Base-by-base conservation (phyloP, 2,888 invertebrate species). In the Drosophila eohydei region DNA sequence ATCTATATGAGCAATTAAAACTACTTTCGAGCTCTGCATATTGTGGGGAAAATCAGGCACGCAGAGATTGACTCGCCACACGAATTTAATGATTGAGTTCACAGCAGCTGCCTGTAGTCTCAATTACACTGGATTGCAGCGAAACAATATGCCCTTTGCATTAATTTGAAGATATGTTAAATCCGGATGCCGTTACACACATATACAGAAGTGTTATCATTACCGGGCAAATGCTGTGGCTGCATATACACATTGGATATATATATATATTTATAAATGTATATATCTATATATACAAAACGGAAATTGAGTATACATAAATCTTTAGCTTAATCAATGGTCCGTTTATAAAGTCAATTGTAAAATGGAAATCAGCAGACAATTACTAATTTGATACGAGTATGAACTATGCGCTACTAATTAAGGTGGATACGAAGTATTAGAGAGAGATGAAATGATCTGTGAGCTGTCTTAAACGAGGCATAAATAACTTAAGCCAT, bases 281-380 rank as follows among this genome's bases (percentile, higher is more conserved):
- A 14, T 14, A 28, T 30, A 28, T 28, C 8, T 30, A 30, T 5
- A 48, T 30, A 5, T 30, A 21, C n/a, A 40, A 1, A n/a, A 8
- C 38, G 54, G 43, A 65, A 68, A 65, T 71, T n/a, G 57, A 60
- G 60, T 68, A 54, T 32, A 61, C 41, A 61, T 74, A 71, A 80
- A 71, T 74, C 52, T 65, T 34, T 69, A 46, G 40, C 52, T 63
- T 71, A 58, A 71, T 70, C 60, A 68, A 32, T 32, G 64, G 9
- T 12, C 32, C 11, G 36, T 26, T 40, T 46, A 57, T 44, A 66
- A 44, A 63, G 50, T 34, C 54, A 66, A 61, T 57, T 40, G 40
- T n/a, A 16, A 44, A n/a, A 34, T 55, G 58, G n/a, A 43, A 48
- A 46, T 14, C 28, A n/a, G 32, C 36, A 54, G 38, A 12, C 16